Evolutionary conservation across 2,888 invertebrate genomes (phyloP), one percentile per base, ranked within the genome.

Genomic region (Exephanes ischioxanthus): DNA sequence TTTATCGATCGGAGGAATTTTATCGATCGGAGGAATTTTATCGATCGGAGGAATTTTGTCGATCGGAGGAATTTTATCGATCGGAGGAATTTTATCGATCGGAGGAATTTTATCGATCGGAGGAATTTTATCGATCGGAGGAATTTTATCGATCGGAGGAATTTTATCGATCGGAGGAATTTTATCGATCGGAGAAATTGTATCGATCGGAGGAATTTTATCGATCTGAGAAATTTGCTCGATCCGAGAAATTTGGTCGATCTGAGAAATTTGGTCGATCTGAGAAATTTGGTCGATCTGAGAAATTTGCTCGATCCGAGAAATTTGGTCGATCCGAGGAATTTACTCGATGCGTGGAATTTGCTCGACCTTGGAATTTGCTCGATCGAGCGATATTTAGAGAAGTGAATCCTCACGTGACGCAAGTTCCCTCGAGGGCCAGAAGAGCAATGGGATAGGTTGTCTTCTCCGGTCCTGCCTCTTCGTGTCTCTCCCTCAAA

Each of bases 381-480:
- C 11, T 45, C 45, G 11, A 45, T 55, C 22, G 3, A 33, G 67
- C 9, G 37, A 37, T 9, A 67, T 41, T 45, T 22, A 9, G 68
- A 6, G 16, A 67, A 37, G 3, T 4, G 11, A 14, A 19, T 66
- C 1, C 88, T 78, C 94, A 94, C 93, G 92, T 94, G 30, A 95
- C 93, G 30, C 93, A 94, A 7, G 94, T 94, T 1, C 95, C 95
- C 89, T 94, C 94, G 84, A 95, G 94, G 6, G 91, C 93, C 87
- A 92, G 89, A 3, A 94, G 61, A 0, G 93, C 91, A n/a, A 92
- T 90, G 77, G 94, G 95, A 88, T 88, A 94, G 30, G 89, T 91
- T 61, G 90, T 93, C 82, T 91, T 93, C 75, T 94, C 92, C 0
- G 89, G 48, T 7, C 94, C 94, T 70, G 95, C 86, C 67, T 88